Evolutionary conservation across 2,113 vertebrate genomes (phyloP).

Genomic region (Oryctolagus cuniculus): mOryCun1.1 NC_091433.1:38759001-38759500

Average conservation of each 20-base stretch:
- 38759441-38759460: background rate
- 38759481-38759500: background rate
- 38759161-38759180: too few relatives aligned
- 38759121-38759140: too few relatives aligned
- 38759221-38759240: background rate
- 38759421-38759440: background rate
- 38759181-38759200: too few relatives aligned
- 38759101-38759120: too few relatives aligned
- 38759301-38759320: background rate
- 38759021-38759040: too few relatives aligned
- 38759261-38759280: background rate
- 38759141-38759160: too few relatives aligned
- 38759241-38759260: background rate
- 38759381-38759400: accelerated
- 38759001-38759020: too few relatives aligned
- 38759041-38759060: too few relatives aligned
- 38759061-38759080: too few relatives aligned
- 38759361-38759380: background rate
- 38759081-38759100: too few relatives aligned
- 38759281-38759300: background rate
- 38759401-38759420: background rate
- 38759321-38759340: background rate
- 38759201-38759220: background rate
- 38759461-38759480: background rate
- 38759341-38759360: background rate